Evolutionary conservation across 2,113 vertebrate species (phyloP).

Genomic region (Sylvietta virens): DNA sequence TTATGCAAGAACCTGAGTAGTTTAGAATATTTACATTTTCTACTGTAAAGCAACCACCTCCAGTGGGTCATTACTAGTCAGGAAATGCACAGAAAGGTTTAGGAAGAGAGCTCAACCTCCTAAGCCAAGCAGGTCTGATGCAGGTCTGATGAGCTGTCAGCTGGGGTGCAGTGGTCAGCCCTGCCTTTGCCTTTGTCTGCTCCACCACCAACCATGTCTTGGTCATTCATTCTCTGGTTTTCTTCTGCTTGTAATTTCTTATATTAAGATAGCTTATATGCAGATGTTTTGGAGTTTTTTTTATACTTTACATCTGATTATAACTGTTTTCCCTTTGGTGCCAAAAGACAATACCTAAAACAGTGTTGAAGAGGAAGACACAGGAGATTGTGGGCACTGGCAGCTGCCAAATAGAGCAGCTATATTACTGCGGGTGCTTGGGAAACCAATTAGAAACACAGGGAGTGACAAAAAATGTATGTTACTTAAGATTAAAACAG

Average conservation of each 20-base stretch:
- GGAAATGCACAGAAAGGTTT: neutral
- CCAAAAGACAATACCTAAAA: constrained; percentile 57
- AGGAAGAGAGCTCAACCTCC: neutral
- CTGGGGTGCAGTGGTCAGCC: neutral
- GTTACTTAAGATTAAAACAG: constrained; percentile 38
- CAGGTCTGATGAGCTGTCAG: neutral
- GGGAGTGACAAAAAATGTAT: constrained; percentile 51
- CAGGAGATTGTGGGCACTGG: constrained; percentile 30
- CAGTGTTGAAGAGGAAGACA: constrained; percentile 12
- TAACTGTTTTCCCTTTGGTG: constrained; percentile 40
- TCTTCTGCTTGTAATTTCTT: neutral
- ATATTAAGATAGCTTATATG: neutral
- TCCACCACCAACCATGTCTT: neutral
- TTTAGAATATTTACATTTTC: neutral
- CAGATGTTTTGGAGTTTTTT: neutral
- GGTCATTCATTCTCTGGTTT: neutral
- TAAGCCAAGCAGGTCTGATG: neutral
- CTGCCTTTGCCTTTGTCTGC: neutral
- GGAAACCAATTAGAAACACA: constrained; percentile 63
- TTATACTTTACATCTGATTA: constrained; percentile 28
- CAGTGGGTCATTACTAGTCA: neutral
- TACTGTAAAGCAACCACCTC: neutral
- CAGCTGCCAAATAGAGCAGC: constrained; percentile 60
- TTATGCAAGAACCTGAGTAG: neutral
- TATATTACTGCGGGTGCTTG: constrained; percentile 53